Base-by-base conservation (phyloP, 2,113 vertebrate species). In the Neolamprologus cancellatus region DNA sequence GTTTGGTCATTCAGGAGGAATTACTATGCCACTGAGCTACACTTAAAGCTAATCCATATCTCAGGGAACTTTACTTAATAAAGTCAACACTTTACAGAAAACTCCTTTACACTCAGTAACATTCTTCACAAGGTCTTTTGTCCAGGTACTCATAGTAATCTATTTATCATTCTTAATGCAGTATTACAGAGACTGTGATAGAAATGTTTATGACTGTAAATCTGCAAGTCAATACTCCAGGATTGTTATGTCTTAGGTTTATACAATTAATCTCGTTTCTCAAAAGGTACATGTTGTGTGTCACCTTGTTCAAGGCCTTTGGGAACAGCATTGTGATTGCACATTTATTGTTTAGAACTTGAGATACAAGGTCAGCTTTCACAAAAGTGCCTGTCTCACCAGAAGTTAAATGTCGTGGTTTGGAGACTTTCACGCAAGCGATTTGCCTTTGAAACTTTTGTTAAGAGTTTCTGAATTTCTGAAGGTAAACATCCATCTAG, bases 401-500 rank as follows among this genome's bases (percentile, higher is more conserved):
- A 54, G 30, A 44, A 34, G 78, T 76, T 44, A 23, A 76, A 64
- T 20, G 59, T 41, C 55, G 64, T 85, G 90, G 39, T 84, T 91
- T 78, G 82, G 61, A 83, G 80, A 84, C 69, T 66, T 85, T 84
- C 36, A 89, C 81, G 30, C 61, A 85, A 87, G n/a, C 32, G 7
- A 11, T 39, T 78, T 64, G 32, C 64, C 83, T 82, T 87, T 87
- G 74, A 91, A 93, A 86, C 69, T 88, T 87, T 86, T 61, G 50
- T 4, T 12, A 74, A 66, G 50, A 82, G 46, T 85, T 81, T 84
- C 14, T 18, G 17, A 87, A 71, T 81, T 48, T 85, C 81, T 57
- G 4, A 39, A 78, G 84, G 85, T 83, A 59, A 90, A 86, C 84
- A 88, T 90, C 81, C 46, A 91, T 94, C 83, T 81, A 66, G 52